These are phyloP conservation scores for Colletes collaris DNA, from an alignment of 2,888 invertebrate species.

Conservation along the genomic window DNA sequence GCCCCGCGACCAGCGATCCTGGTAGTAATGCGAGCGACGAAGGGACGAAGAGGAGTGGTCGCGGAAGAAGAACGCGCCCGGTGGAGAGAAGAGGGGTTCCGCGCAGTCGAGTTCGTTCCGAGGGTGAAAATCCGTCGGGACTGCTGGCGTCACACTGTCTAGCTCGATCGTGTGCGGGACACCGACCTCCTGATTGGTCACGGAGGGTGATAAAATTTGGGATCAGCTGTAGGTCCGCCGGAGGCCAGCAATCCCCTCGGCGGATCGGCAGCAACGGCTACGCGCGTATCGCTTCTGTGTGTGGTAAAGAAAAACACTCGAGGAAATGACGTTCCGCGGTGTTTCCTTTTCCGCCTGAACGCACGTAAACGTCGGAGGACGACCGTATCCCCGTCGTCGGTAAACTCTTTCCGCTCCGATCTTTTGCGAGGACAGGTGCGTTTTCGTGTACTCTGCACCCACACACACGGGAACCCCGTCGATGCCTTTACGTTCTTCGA, in stretches of 20 bases:
- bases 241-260: constrained; percentile 48
- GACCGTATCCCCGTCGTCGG: not conserved
- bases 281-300: constrained; percentile 43
- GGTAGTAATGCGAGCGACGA: not conserved
- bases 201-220: constrained; percentile 67
- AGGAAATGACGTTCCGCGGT: constrained; percentile 51
- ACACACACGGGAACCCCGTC: too few relatives aligned
- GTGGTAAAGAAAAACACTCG: constrained; percentile 56
- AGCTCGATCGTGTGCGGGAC: constrained; percentile 62
- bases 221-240: constrained; percentile 65
- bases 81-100: constrained; percentile 29
- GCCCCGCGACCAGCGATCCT: constrained; percentile 24
- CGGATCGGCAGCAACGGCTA: constrained; percentile 31
- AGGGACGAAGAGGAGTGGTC: not conserved
- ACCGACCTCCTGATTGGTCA: constrained; percentile 68
- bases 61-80: constrained; percentile 12
- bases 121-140: constrained; percentile 74
- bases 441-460: not conserved
- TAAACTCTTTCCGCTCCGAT: constrained; percentile 20
- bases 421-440: constrained; percentile 15
- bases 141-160: constrained; percentile 70
- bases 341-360: constrained; percentile 24
- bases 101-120: constrained; percentile 55
- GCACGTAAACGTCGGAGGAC: constrained; percentile 10
- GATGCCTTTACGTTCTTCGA: too few relatives aligned